Percentiles rank a stretch among this genome's conserved stretches.
These are phyloP conservation scores for Syngnathoides biaculeatus DNA, from an alignment of 2,113 vertebrate species.

Conservation along the genomic window DNA sequence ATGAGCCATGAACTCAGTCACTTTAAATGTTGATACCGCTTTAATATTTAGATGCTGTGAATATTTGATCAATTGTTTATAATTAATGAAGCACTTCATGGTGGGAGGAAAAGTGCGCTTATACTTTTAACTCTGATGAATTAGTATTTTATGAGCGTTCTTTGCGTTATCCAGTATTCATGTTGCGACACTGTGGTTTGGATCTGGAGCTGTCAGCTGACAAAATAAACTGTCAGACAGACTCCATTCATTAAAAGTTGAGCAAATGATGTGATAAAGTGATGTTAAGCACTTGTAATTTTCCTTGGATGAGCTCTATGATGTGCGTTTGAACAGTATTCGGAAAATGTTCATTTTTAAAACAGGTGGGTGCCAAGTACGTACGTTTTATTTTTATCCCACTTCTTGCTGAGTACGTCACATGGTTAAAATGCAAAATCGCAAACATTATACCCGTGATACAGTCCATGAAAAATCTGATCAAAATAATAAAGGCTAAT, in stretches of 20 bases:
- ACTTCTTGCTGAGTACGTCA: not conserved
- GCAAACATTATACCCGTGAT: no score
- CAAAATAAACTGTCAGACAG: slow-evolving; percentile 39
- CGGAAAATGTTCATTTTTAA: slow-evolving; percentile 9
- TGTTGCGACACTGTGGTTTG: slow-evolving; percentile 10
- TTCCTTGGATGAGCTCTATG: slow-evolving; percentile 13
- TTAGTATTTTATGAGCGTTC: slow-evolving; percentile 16
- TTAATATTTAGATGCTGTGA: slow-evolving; percentile 34
- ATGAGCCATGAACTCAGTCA: slow-evolving; percentile 22
- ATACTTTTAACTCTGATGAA: slow-evolving; percentile 17
- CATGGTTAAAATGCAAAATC: no score
- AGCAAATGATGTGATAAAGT: slow-evolving; percentile 29
- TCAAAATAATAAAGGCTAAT: no score
- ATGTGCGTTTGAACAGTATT: slow-evolving; percentile 18
- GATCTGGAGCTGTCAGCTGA: slow-evolving; percentile 21
- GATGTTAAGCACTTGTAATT: slow-evolving; percentile 32
- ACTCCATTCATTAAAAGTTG: slow-evolving; percentile 44
- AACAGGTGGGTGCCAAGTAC: not conserved
- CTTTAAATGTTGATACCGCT: slow-evolving; percentile 34
- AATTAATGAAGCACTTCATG: slow-evolving; percentile 28
- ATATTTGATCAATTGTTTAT: slow-evolving; percentile 42
- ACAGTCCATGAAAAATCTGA: no score
- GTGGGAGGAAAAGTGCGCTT: slow-evolving; percentile 4
- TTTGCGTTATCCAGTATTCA: slow-evolving; percentile 19
- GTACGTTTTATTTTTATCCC: not conserved